Base-by-base conservation (phyloP, 1,140 invertebrate species). In the Trypoxylus dichotomus region DNA sequence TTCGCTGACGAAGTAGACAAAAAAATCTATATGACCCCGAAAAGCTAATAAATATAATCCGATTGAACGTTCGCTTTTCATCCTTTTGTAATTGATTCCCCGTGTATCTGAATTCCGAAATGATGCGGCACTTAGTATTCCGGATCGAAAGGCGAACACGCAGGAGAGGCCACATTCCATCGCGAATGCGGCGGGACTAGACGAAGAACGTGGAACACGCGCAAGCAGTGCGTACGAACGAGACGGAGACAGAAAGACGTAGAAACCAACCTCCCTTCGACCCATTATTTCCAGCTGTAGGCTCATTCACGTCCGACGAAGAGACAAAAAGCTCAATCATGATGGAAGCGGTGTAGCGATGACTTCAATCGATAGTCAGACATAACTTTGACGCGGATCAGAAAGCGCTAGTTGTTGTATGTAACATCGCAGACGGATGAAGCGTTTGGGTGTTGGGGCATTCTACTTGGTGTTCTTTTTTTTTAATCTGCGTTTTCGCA, bases 51-150 rank as follows among this genome's bases (percentile, higher is more conserved):
- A 68, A 68, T 68, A 68, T 68, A 68, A 68, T 68, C 60, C 60
- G 60, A 68, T 68, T 68, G 60, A 68, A 68, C 60, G 60, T 68
- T 68, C 60, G 60, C 60, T 68, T 68, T 68, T 68, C 24, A 68
- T 68, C 60, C 60, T 68, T 68, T 68, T 68, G 60, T 68, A 68
- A 68, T 68, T 68, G 60, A 68, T 68, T 68, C 60, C 60, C 60
- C 60, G 60, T 68, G 60, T 68, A 68, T 68, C 60, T 68, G 60
- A 68, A 68, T 68, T 68, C 60, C 60, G 60, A 68, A 68, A 68
- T 68, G 60, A 27, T 68, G 60, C 60, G 60, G 60, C 60, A 68
- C 60, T 68, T 68, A 68, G 60, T 68, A 68, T 68, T 68, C 60
- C 24, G 60, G 60, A 68, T 68, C 60, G 60, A 68, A 21, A 68